These are phyloP conservation scores for Sarcophaga carnaria DNA, from an alignment of 2,888 invertebrate species.

Conservation along the genomic window DNA sequence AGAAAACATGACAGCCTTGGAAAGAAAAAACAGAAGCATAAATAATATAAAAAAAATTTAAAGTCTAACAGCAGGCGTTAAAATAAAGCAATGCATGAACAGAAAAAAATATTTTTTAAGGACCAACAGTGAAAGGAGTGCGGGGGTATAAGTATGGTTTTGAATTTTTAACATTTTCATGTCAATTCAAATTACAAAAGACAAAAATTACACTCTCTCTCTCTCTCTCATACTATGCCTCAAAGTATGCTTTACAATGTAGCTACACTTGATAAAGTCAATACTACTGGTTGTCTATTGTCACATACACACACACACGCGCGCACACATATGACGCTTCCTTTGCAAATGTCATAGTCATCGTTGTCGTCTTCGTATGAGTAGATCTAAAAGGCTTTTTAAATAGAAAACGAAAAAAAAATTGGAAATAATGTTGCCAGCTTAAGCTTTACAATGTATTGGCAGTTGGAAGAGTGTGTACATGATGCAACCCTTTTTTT, in stretches of 20 bases:
- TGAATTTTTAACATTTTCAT: conserved; percentile 67
- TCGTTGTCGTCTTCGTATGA: conserved; percentile 6
- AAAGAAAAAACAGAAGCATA: conserved; percentile 28
- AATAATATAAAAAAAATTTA: conserved; percentile 18
- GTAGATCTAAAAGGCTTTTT: conserved; percentile 65
- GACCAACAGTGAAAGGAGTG: conserved; percentile 42
- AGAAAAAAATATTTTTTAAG: conserved; percentile 27
- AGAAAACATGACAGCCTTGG: conserved; percentile 45
- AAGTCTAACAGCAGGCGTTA: conserved; percentile 64
- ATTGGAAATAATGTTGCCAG: conserved; percentile 55
- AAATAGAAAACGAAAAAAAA: conserved; percentile 14
- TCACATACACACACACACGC: conserved; percentile 6
- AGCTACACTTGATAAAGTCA: conserved; percentile 68
- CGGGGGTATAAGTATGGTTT: conserved; percentile 61
- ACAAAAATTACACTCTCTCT: conserved; percentile 51
- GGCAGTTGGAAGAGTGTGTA: conserved; percentile 25
- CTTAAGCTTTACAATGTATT: conserved; percentile 47
- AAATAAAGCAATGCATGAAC: conserved; percentile 35
- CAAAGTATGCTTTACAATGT: conserved; percentile 1
- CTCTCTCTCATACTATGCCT: neutral
- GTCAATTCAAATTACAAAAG: conserved; percentile 71
- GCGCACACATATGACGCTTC: conserved; percentile 63
- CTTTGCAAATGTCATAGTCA: conserved; percentile 14
- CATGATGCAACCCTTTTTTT: conserved; percentile 69
- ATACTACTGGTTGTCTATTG: conserved; percentile 45